A percentile compares a stretch with the other conserved stretches of the same genome.
These are phyloP conservation scores for Mus minutoides DNA, from an alignment of 2,797 vertebrate genomes.

Conservation along the genomic window DNA sequence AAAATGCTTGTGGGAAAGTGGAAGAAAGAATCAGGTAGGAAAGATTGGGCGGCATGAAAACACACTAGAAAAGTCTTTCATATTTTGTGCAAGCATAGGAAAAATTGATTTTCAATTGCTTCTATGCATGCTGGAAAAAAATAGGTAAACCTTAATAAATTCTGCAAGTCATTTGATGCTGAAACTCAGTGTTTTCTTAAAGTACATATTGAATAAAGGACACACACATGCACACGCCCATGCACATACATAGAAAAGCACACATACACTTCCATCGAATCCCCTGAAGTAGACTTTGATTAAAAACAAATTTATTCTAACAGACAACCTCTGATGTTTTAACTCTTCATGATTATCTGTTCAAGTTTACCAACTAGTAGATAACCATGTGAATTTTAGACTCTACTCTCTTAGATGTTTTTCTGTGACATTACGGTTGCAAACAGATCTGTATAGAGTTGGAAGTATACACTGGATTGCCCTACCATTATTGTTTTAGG, in stretches of 20 bases:
- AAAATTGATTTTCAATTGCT: not conserved
- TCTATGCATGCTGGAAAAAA: not conserved
- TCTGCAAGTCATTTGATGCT: not conserved
- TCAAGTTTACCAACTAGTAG: not conserved
- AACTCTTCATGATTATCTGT: not conserved
- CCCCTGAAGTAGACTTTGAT: not conserved
- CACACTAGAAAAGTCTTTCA: not conserved
- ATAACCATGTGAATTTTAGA: not conserved
- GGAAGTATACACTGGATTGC: not conserved
- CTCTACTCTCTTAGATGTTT: not conserved
- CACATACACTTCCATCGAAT: not conserved
- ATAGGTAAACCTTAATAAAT: not conserved
- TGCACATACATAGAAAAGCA: not conserved
- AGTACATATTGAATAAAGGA: not conserved
- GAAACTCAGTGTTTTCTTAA: conserved; percentile 7
- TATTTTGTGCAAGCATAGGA: not conserved
- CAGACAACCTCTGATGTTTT: not conserved
- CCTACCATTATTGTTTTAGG: too few relatives aligned
- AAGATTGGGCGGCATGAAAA: not conserved
- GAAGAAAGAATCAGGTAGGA: conserved; percentile 18
- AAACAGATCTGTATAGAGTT: not conserved
- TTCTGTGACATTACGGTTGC: not conserved
- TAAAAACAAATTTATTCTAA: not conserved
- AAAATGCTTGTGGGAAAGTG: conserved; percentile 9
- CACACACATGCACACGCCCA: not conserved